Evolutionary conservation across 2,113 vertebrate genomes (phyloP), one percentile per base, ranked within the genome.

Genomic region (Copsychus sechellarum): DNA sequence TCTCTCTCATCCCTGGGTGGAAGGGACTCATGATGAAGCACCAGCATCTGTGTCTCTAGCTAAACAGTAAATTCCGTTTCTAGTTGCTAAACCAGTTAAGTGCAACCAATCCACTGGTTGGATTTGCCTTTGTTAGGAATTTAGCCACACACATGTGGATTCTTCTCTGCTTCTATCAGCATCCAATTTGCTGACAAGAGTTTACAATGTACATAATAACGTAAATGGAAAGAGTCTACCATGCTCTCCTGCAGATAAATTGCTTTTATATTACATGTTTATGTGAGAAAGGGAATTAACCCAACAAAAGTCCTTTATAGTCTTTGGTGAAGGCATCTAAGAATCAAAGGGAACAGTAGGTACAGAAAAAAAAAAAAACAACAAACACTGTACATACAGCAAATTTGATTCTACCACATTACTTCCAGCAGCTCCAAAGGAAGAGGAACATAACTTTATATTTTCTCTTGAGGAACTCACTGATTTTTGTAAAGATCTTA

Each of bases 11-110:
- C 58, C 26, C n/a, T 93, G 92, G 58, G 40, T 90, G 86, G 57
- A 61, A 90, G 71, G 36, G 51, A 86, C 74, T 93, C 29, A 4
- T 22, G 82, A 90, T 62, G 54, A 92, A 90, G 45, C 45, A 77
- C 40, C 21, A 77, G 38, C 58, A 83, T 90, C 95, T 93, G 85
- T 92, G 88, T 88, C 83, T 80, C 79, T 50, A 83, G 31, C 29
- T 73, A 93, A 94, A 77, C 50, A 81, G 29, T 80, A 80, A 93
- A 83, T 71, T 45, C 7, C 4, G 4, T 7, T 42, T 86, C 66
- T 28, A 57, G 33, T 17, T 48, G 9, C 50, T 56, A 66, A 26
- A 12, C 7, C 34, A 69, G 17, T 65, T 33, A 38, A 69, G 12
- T 36, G 38, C 10, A 43, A 43, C 33, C 50, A 51, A 51, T 29